Conservation (phyloP, 2,888 invertebrate species). For the Cyclophora punctaria region DNA sequence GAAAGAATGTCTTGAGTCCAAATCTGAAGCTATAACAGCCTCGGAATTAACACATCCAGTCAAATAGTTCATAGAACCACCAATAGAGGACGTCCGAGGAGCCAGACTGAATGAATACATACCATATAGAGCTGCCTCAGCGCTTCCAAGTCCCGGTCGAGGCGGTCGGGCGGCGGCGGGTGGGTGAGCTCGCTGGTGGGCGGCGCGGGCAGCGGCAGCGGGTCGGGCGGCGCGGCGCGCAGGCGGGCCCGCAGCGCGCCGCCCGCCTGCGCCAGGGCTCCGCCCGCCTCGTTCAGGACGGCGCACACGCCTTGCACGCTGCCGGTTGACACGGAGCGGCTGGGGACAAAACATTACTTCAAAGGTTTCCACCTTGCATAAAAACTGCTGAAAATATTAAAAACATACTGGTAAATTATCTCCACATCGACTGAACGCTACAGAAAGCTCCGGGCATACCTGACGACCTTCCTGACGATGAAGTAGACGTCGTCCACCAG, state of each 20-base stretch:
- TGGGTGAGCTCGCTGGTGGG: constrained; percentile 53
- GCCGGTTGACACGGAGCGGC: constrained; percentile 91
- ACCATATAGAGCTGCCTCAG: constrained; percentile 86
- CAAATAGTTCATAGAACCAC: too few relatives aligned
- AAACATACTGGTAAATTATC: too few relatives aligned
- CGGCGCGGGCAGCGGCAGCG: constrained; percentile 40
- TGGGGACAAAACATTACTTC: constrained; percentile 30
- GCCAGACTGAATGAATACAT: constrained; percentile 6
- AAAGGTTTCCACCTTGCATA: too few relatives aligned
- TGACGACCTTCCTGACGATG: constrained; percentile 95
- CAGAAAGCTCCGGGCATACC: constrained; percentile 47
- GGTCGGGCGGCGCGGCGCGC: constrained; percentile 60
- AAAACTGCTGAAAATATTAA: too few relatives aligned
- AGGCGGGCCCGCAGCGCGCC: constrained; percentile 71
- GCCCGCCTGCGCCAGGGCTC: constrained; percentile 86
- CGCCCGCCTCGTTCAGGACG: constrained; percentile 93
- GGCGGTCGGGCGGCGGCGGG: constrained; percentile 41
- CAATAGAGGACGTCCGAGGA: too few relatives aligned
- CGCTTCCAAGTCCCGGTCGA: constrained; percentile 79
- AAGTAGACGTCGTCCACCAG: constrained; percentile 99
- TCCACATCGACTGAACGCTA: not conserved
- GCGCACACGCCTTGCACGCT: constrained; percentile 97
- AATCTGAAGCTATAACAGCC: too few relatives aligned
- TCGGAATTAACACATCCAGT: too few relatives aligned
- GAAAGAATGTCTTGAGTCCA: too few relatives aligned